Evolutionary conservation across 92 coral and sea anemone species (phyloP).

Genomic region (Epizoanthus rinbou): DNA sequence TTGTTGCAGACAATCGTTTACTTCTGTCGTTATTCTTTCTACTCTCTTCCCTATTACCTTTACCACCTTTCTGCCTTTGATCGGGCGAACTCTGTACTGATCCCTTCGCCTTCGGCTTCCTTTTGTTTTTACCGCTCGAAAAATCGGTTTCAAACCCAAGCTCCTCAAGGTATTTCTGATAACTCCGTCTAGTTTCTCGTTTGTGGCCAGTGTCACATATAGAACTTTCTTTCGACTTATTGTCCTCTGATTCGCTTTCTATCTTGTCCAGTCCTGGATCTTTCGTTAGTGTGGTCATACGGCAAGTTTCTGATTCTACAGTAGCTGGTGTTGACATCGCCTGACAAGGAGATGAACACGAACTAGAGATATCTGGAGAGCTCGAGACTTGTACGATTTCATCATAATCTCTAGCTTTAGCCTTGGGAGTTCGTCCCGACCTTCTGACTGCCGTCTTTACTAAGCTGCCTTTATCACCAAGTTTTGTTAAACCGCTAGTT

Average conservation of each 20-base stretch:
- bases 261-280: too few relatives aligned
- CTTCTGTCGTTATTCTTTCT: not conserved
- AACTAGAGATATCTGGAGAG: constrained; percentile 17
- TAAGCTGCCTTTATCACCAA: not conserved
- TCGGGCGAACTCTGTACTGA: not conserved
- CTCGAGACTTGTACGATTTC: constrained; percentile 25
- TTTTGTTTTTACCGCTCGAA: not conserved
- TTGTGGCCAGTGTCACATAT: constrained; percentile 47
- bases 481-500: not conserved
- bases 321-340: not conserved
- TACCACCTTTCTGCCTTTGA: not conserved
- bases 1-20: not conserved
- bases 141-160: constrained; percentile 35
- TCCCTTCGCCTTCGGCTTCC: not conserved
- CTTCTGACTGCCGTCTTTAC: constrained; percentile 62
- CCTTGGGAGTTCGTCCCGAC: constrained; percentile 96
- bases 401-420: constrained; percentile 82
- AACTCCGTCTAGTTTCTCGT: constrained; percentile 79
- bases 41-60: constrained; percentile 11
- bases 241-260: not conserved
- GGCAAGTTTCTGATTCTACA: too few relatives aligned
- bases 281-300: too few relatives aligned
- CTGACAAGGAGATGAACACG: not conserved
- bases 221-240: not conserved
- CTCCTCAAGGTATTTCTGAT: constrained; percentile 70